A percentile compares a stretch with the other conserved stretches of the same genome.
Evolutionary conservation across 2,113 vertebrate genomes (phyloP).

Genomic region (Cynopterus brachyotis): DNA sequence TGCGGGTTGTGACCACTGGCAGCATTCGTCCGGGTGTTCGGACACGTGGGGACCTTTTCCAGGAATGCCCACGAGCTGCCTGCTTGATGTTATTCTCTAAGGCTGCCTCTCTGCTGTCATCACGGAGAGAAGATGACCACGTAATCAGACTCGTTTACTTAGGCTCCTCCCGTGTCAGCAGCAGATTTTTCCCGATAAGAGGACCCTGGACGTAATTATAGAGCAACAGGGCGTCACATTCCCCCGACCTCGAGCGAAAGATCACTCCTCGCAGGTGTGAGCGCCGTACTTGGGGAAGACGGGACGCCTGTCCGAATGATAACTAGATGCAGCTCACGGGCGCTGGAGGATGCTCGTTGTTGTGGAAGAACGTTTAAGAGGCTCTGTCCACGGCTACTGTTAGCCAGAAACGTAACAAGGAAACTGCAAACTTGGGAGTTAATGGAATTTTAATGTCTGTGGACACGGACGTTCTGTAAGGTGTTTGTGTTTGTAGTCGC

Average conservation of each 20-base stretch:
- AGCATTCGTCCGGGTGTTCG: not conserved
- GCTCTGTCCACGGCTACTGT: not conserved
- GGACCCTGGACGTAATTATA: not conserved
- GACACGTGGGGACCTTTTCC: not conserved
- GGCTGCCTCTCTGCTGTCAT: not conserved
- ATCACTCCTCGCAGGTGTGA: not conserved
- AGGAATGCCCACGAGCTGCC: not conserved
- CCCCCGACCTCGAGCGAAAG: slow-evolving; percentile 1
- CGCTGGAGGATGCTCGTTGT: not conserved
- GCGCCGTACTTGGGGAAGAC: not conserved
- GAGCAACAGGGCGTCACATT: not conserved
- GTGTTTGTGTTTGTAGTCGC: not conserved
- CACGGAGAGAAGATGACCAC: slow-evolving; percentile 26
- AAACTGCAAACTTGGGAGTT: not conserved
- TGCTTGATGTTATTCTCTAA: not conserved
- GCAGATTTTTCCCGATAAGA: slow-evolving; percentile 22
- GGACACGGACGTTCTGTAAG: not conserved
- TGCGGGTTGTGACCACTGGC: not conserved
- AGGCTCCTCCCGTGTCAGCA: not conserved
- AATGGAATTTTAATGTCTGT: not conserved
- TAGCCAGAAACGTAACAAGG: slow-evolving; percentile 8
- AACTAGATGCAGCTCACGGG: not conserved
- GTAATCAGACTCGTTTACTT: not conserved
- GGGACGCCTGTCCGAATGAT: not conserved
- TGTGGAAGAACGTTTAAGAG: not conserved